Evolutionary conservation across 2,888 invertebrate genomes (phyloP).

Genomic region (Drosophila putrida): DNA sequence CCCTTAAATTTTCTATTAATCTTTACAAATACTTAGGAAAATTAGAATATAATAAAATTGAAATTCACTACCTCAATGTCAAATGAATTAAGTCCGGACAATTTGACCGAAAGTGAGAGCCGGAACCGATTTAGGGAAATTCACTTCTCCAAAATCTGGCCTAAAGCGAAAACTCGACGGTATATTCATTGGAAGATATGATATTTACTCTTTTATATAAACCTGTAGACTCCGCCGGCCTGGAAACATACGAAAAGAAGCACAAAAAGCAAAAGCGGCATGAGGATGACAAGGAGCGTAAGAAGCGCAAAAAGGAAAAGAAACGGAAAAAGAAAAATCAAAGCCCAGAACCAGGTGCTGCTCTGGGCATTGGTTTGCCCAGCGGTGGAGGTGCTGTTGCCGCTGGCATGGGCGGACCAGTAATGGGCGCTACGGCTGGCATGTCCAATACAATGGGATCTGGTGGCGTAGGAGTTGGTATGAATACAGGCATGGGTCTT

Average conservation of each 20-base stretch:
- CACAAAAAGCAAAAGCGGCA: constrained; percentile 97
- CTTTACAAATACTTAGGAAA: too few species aligned
- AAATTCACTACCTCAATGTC: too few species aligned
- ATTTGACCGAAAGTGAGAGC: too few species aligned
- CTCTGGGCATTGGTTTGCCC: constrained; percentile 54
- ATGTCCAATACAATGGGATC: constrained; percentile 51
- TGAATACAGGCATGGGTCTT: constrained; percentile 65
- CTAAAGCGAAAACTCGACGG: too few species aligned
- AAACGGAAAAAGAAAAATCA: constrained; percentile 97
- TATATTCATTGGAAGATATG: neutral
- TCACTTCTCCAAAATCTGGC: too few species aligned
- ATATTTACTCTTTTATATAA: neutral
- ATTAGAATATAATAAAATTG: too few species aligned
- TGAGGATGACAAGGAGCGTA: constrained; percentile 96
- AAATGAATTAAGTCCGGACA: too few species aligned
- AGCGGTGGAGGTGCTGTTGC: constrained; percentile 42
- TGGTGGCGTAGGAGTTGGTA: constrained; percentile 40
- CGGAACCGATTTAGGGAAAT: too few species aligned
- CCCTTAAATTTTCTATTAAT: too few species aligned
- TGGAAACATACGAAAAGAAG: constrained; percentile 96
- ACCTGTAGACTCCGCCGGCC: constrained; percentile 87
- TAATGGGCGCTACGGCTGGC: constrained; percentile 37
- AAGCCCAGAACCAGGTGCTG: constrained; percentile 90
- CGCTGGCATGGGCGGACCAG: constrained; percentile 35
- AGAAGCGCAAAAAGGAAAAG: constrained; percentile 97